These are phyloP conservation scores for Poeciliopsis turrubarensis DNA, from an alignment of 2,113 vertebrate genomes.

Conservation along the genomic window DNA sequence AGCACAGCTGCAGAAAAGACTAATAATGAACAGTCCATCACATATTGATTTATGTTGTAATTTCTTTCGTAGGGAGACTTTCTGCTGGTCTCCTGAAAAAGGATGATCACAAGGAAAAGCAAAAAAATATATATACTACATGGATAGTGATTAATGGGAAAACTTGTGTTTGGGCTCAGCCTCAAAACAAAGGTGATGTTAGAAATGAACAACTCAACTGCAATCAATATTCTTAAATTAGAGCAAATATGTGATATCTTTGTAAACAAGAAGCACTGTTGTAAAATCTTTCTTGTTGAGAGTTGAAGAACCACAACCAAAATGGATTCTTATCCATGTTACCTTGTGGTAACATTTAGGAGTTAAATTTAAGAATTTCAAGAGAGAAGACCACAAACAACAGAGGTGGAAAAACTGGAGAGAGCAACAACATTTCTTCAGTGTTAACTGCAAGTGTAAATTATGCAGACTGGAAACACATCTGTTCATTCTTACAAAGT, in stretches of 20 bases:
- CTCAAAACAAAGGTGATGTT: background rate
- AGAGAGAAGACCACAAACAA: background rate
- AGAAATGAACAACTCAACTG: background rate
- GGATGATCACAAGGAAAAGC: background rate
- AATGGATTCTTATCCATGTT: too few species aligned
- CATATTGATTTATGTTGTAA: constrained; percentile 40
- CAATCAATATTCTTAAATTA: background rate
- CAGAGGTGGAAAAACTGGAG: background rate
- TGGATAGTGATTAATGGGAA: constrained; percentile 6
- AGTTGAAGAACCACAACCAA: too few species aligned
- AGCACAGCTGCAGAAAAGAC: constrained; percentile 28
- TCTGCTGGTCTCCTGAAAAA: constrained; percentile 10
- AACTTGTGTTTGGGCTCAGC: background rate
- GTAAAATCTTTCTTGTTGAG: too few species aligned
- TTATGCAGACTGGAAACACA: background rate
- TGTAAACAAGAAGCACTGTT: background rate
- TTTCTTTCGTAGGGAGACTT: constrained; percentile 19
- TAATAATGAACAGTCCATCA: constrained; percentile 39
- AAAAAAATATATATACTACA: background rate
- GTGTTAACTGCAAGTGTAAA: background rate
- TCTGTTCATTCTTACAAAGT: too few species aligned
- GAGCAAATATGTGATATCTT: background rate
- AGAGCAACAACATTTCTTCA: background rate
- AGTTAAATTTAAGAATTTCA: too few species aligned
- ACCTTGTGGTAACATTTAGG: too few species aligned